A percentile compares a stretch with the other conserved stretches of the same genome.
These are phyloP conservation scores for Laodelphax striatellus DNA, from an alignment of 1,140 invertebrate genomes.

Conservation along the genomic window DNA sequence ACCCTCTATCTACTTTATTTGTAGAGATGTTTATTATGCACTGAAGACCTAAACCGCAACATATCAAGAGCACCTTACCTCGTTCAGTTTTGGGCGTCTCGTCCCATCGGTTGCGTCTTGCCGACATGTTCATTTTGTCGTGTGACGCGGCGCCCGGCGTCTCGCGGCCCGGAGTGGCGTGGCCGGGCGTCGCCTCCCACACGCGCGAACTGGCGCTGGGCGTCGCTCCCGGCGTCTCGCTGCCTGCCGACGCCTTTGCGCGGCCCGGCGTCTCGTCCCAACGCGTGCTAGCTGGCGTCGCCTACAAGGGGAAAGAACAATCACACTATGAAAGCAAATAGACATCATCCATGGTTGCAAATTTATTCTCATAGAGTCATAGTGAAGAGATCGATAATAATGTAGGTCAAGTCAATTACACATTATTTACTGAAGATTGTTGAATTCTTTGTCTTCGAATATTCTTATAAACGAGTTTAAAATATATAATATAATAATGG, in stretches of 20 bases:
- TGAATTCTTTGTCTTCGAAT: no score
- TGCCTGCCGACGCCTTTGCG: slow-evolving; percentile 44
- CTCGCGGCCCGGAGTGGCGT: slow-evolving; percentile 77
- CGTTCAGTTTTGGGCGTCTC: slow-evolving; percentile 97
- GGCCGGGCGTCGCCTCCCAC: slow-evolving; percentile 92
- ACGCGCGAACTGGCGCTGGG: slow-evolving; percentile 75
- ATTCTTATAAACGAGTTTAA: no score
- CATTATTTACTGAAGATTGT: no score
- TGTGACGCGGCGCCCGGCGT: slow-evolving; percentile 65
- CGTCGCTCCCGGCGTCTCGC: slow-evolving; percentile 86
- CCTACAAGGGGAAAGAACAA: slow-evolving; percentile 36
- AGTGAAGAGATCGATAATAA: no score
- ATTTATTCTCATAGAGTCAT: no score
- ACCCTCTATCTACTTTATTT: no score
- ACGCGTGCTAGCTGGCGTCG: slow-evolving; percentile 65
- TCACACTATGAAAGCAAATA: no score
- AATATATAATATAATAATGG: no score
- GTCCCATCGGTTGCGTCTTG: slow-evolving; percentile 93
- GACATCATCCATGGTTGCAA: no score
- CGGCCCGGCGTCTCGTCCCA: slow-evolving; percentile 99
- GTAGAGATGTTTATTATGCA: no score
- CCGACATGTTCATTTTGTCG: slow-evolving; percentile 46
- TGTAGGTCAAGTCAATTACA: no score
- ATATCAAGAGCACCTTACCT: slow-evolving; percentile 33
- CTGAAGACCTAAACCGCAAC: no score